A percentile compares a stretch with the other conserved stretches of the same genome.
phyloP scores from a whole-genome alignment of 2,113 vertebrate genomes.

The Pardalotus punctatus region DNA sequence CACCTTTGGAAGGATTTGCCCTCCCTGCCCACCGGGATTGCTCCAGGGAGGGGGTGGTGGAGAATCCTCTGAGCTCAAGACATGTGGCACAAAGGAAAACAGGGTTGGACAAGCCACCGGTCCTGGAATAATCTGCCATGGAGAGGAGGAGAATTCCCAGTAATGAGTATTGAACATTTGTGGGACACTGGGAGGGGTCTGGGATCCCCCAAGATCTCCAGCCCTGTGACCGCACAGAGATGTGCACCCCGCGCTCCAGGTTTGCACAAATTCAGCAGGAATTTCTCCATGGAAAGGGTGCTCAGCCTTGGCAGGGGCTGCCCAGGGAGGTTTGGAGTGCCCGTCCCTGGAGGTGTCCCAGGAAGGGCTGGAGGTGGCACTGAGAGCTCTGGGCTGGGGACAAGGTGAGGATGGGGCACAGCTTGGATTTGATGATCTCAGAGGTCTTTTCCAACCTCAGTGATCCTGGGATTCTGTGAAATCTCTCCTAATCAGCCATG shows the following conservation, averaged over 20 bases:
- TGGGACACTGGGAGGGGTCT: neutral
- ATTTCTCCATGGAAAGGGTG: neutral
- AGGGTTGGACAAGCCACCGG: neutral
- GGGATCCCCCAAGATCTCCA: neutral
- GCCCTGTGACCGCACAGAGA: neutral
- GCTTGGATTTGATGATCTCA: rapidly evolving
- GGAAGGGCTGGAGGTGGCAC: neutral
- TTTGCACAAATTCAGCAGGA: neutral
- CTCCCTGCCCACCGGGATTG: neutral
- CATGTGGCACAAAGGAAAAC: neutral
- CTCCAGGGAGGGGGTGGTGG: neutral
- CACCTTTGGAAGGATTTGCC: neutral
- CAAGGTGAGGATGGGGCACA: rapidly evolving
- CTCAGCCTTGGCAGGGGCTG: rapidly evolving
- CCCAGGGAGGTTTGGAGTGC: neutral
- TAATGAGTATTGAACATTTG: neutral
- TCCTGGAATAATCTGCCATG: neutral
- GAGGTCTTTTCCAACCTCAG: neutral
- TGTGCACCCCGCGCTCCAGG: neutral
- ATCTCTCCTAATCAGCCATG: neutral
- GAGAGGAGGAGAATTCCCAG: neutral
- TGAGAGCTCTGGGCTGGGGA: neutral
- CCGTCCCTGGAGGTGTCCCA: neutral
- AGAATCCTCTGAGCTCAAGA: neutral
- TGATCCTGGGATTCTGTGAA: neutral